Evolutionary conservation across 2,888 invertebrate genomes (phyloP).

Genomic region (Cylloceria caligata): DNA sequence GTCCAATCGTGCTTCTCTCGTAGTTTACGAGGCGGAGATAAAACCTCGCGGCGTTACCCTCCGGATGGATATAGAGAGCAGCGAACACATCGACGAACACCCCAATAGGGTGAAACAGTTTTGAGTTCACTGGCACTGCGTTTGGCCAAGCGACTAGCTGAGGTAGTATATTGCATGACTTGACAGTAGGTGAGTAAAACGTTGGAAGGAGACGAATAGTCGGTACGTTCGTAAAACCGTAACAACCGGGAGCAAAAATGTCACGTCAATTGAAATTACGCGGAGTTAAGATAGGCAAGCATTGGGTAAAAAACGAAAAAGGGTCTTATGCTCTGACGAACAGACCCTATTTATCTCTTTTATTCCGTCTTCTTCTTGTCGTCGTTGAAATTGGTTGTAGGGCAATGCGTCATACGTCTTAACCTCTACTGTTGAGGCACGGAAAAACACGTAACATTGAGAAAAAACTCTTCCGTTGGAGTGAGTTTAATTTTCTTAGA

Average conservation of each 20-base stretch:
- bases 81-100: conserved; percentile 28
- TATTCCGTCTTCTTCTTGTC: background rate
- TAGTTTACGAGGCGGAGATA: conserved; percentile 51
- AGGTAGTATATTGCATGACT: background rate
- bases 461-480: no score
- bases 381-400: conserved; percentile 17
- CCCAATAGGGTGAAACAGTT: conserved; percentile 4
- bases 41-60: conserved; percentile 35
- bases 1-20: conserved; percentile 50
- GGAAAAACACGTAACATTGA: background rate
- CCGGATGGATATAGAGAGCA: conserved; percentile 23
- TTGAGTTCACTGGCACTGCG: conserved; percentile 2
- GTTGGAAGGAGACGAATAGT: conserved; percentile 37
- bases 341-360: background rate
- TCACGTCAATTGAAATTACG: conserved; percentile 52
- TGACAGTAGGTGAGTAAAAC: conserved; percentile 7
- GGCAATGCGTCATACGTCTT: background rate
- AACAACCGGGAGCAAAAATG: conserved; percentile 51
- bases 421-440: conserved; percentile 2
- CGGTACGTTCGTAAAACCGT: conserved; percentile 56
- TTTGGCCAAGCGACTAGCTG: conserved; percentile 14
- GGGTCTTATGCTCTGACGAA: conserved; percentile 1
- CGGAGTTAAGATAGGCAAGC: conserved; percentile 35
- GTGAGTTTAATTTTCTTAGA: no score
- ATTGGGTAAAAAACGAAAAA: conserved; percentile 27